Conservation (phyloP, 1,140 invertebrate species). For the Neodiprion virginianus region DNA sequence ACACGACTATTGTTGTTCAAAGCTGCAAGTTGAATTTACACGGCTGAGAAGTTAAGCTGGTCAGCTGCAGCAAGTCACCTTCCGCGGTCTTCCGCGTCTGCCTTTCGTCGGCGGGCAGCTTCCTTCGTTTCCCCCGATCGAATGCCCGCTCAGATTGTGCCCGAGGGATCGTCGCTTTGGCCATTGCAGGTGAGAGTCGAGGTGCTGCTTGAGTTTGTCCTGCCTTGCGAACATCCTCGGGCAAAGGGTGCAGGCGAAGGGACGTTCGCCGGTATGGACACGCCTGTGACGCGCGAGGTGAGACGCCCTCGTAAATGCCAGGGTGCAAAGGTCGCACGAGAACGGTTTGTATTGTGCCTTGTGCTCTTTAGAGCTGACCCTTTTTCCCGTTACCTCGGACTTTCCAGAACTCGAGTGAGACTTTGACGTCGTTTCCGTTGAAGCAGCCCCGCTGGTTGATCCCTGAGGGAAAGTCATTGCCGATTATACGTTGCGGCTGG, state of each 20-base stretch:
- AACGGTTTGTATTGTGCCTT: slow-evolving; percentile 57
- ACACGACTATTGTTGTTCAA: slow-evolving; percentile 20
- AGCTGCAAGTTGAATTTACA: slow-evolving; percentile 22
- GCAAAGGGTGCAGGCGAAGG: slow-evolving; percentile 66
- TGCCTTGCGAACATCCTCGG: slow-evolving; percentile 71
- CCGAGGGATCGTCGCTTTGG: slow-evolving; percentile 42
- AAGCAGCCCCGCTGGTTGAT: neutral
- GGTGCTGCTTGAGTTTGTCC: slow-evolving; percentile 66
- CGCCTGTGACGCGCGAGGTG: slow-evolving; percentile 78
- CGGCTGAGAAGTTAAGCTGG: slow-evolving; percentile 4
- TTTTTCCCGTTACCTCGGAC: neutral
- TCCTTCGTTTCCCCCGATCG: slow-evolving; percentile 41
- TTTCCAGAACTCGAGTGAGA: neutral
- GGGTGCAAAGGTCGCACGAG: slow-evolving; percentile 60
- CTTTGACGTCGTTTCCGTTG: neutral
- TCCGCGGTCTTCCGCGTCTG: slow-evolving; percentile 53
- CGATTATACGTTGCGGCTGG: too few relatives aligned
- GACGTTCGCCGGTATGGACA: slow-evolving; percentile 67
- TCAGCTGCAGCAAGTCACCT: slow-evolving; percentile 36
- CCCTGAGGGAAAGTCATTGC: neutral
- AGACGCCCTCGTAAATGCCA: slow-evolving; percentile 68
- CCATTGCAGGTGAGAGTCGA: slow-evolving; percentile 59
- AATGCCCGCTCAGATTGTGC: slow-evolving; percentile 14
- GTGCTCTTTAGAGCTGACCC: slow-evolving; percentile 28
- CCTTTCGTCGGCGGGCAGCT: slow-evolving; percentile 43